These are phyloP conservation scores for Cebidichthys violaceus DNA, from an alignment of 2,113 vertebrate genomes.

Conservation along the genomic window DNA sequence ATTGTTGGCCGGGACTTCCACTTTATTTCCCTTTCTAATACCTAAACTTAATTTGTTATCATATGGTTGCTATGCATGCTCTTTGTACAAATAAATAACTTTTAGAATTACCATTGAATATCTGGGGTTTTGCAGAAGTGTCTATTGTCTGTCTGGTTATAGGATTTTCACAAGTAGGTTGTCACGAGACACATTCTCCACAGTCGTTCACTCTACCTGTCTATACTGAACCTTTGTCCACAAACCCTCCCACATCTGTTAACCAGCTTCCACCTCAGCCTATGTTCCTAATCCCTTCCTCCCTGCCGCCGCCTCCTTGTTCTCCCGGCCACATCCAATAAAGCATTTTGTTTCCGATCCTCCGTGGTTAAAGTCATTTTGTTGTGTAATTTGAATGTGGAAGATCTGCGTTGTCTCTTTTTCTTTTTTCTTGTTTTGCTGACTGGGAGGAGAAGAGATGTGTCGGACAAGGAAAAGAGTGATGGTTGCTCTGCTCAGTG, in stretches of 20 bases:
- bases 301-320: conserved; percentile 39
- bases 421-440: conserved; percentile 24
- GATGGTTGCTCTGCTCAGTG: conserved; percentile 67
- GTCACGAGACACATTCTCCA: not conserved
- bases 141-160: not conserved
- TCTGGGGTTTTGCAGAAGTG: not conserved
- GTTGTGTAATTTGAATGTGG: conserved; percentile 71
- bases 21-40: too few species aligned
- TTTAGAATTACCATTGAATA: not conserved
- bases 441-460: conserved; percentile 59
- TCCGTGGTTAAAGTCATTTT: conserved; percentile 73
- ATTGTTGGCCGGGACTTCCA: not conserved
- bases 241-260: conserved; percentile 64
- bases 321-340: conserved; percentile 69
- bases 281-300: conserved; percentile 54
- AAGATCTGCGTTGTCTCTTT: conserved; percentile 56
- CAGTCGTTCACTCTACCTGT: not conserved
- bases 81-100: not conserved
- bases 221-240: conserved; percentile 6
- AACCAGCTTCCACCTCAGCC: conserved; percentile 53
- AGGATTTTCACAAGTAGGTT: not conserved
- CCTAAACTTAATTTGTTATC: not conserved
- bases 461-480: conserved; percentile 70
- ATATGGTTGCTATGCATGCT: not conserved
- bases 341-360: conserved; percentile 71